phyloP scores from a whole-genome alignment of 2,888 invertebrate genomes.

The Heliconius aoede region DNA sequence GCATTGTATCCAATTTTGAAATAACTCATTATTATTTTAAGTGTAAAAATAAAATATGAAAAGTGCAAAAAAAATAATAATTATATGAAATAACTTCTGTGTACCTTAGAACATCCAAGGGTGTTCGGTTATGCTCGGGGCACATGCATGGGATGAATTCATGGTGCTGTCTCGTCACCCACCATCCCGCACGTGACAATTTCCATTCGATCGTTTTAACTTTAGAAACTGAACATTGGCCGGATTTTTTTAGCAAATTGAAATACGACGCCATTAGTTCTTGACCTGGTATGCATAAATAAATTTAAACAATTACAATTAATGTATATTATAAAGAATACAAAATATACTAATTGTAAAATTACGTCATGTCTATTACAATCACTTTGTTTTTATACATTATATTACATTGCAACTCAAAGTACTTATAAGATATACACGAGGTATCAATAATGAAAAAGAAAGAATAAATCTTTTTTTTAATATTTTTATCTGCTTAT shows the following conservation, averaged over 20 bases:
- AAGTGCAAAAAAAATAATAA: not conserved
- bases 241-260: slow-evolving; percentile 66
- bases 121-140: slow-evolving; percentile 65
- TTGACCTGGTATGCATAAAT: slow-evolving; percentile 67
- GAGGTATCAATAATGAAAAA: not conserved
- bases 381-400: not conserved
- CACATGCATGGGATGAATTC: slow-evolving; percentile 68
- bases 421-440: not conserved
- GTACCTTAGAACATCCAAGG: slow-evolving; percentile 70
- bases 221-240: slow-evolving; percentile 63
- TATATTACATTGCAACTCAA: not conserved
- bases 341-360: not conserved
- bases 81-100: not conserved
- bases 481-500: too few relatives aligned
- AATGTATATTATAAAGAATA: slow-evolving; percentile 2
- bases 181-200: slow-evolving; percentile 70
- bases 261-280: slow-evolving; percentile 77
- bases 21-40: slow-evolving; percentile 11
- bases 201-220: slow-evolving; percentile 80
- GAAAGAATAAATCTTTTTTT: not conserved
- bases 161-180: slow-evolving; percentile 64
- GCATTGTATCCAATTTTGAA: slow-evolving; percentile 2
- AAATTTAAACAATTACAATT: not conserved
- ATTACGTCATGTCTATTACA: not conserved
- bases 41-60: not conserved